phyloP scores from a whole-genome alignment of 2,113 vertebrate genomes.

The Glaucidium brasilianum region DNA sequence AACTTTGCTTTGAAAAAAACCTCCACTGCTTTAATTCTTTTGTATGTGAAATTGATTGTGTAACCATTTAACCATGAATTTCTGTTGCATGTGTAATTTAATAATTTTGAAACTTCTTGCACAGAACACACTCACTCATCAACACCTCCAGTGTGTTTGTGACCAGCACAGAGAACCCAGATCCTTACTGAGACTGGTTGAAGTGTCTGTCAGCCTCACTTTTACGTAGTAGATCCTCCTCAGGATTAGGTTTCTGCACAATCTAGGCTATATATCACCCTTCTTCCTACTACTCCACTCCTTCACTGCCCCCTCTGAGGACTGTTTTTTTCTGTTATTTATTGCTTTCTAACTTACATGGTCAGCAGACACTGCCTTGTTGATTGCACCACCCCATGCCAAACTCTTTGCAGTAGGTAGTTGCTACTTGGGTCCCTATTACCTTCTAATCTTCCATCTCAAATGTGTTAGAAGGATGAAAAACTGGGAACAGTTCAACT shows the following conservation, averaged over 20 bases:
- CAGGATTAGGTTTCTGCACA: background rate
- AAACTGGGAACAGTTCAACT: background rate
- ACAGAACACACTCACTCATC: accelerated
- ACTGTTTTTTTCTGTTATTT: background rate
- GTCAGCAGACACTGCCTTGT: background rate
- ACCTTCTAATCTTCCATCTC: background rate
- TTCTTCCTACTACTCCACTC: background rate
- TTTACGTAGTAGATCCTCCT: background rate
- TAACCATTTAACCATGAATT: background rate
- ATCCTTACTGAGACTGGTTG: background rate
- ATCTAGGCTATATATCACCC: background rate
- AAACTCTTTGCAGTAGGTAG: background rate
- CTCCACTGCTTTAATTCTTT: background rate
- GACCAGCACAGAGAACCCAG: background rate
- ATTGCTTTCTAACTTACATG: background rate
- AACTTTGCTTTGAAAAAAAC: background rate
- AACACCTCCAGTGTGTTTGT: background rate
- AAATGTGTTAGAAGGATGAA: background rate
- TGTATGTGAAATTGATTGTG: background rate
- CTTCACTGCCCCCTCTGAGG: too few relatives aligned
- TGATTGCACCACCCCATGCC: background rate
- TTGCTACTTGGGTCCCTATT: background rate
- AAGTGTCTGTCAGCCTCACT: background rate
- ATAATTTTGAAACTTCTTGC: background rate
- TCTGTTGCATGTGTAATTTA: background rate